Base-by-base conservation (phyloP, 2,888 invertebrate genomes). In the Ommatoiulus sabulosus region DNA sequence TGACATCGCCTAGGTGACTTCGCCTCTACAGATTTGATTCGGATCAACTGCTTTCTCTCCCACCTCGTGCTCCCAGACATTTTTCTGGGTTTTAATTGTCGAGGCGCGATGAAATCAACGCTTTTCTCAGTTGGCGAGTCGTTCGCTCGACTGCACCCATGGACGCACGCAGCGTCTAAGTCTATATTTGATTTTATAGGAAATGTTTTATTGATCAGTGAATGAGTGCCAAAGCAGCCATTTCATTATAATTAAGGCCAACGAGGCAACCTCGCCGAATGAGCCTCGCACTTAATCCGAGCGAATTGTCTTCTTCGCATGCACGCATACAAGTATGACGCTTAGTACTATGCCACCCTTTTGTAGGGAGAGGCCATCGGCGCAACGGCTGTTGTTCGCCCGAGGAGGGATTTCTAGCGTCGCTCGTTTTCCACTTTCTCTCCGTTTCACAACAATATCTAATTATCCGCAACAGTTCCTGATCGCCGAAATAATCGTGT, bases 171-270 rank as follows among this genome's bases (percentile, higher is more conserved):
- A 24, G 8, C 72, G 72, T 24, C 72, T 24, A 24, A 24, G 72
- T 24, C 72, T 72, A 72, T 72, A 72, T 72, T 72, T 72, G 72
- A 72, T 72, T 72, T 72, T 72, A 72, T 72, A 72, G 72, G 72
- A 72, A 72, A 72, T 72, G 72, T 72, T 24, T 72, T 72, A 24
- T 72, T 72, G 72, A 72, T 72, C 24, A 24, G 72, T 72, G 72
- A 72, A 72, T 8, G 72, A 72, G 72, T 72, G 72, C 24, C 72
- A 72, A 72, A 72, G 72, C 72, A 72, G 72, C 20, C 72, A 72
- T 72, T 72, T 72, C 72, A 72, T 72, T 20, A 24, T 72, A 72
- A 72, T 72, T 72, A 72, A 72, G 72, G 72, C 8, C 24, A 72
- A 72, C 24, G 72, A 72, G n/a, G 72, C 72, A 72, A n/a, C 72